Evolutionary conservation across 2,113 vertebrate genomes (phyloP).

Genomic region (Pachyramphus minor): DNA sequence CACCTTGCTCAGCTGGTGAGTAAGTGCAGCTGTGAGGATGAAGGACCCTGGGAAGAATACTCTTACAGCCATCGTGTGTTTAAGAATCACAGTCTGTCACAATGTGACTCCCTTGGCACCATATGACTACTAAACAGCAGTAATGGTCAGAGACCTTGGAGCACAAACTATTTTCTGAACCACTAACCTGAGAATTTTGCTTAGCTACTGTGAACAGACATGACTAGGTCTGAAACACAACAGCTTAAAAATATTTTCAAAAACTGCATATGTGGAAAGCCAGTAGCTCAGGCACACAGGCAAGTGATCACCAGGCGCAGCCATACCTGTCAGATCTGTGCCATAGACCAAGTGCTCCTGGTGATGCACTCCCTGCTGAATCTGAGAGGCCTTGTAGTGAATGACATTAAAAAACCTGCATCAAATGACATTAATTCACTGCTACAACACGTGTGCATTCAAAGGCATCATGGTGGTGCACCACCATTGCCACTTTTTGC

Average conservation of each 20-base stretch:
- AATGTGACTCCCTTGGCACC: not conserved
- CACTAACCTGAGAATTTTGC: not conserved
- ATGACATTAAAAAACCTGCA: not conserved
- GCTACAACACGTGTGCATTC: not conserved
- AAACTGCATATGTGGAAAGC: not conserved
- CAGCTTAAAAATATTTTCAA: not conserved
- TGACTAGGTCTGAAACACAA: not conserved
- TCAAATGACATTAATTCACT: not conserved
- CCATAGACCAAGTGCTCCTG: accelerated
- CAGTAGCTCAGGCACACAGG: not conserved
- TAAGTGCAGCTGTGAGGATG: not conserved
- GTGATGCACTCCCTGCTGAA: not conserved
- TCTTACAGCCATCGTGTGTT: not conserved
- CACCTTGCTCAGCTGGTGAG: not conserved
- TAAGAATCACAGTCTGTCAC: not conserved
- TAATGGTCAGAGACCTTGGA: not conserved
- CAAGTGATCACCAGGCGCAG: not conserved
- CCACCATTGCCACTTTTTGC: not conserved
- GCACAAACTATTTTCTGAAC: not conserved
- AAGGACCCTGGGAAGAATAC: not conserved
- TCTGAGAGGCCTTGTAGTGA: not conserved
- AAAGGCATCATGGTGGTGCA: not conserved
- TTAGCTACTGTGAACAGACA: not conserved
- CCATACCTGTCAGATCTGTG: accelerated
- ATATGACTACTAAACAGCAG: not conserved